Base-by-base conservation (phyloP, 1,140 invertebrate species). In the Calosoma granatense region DNA sequence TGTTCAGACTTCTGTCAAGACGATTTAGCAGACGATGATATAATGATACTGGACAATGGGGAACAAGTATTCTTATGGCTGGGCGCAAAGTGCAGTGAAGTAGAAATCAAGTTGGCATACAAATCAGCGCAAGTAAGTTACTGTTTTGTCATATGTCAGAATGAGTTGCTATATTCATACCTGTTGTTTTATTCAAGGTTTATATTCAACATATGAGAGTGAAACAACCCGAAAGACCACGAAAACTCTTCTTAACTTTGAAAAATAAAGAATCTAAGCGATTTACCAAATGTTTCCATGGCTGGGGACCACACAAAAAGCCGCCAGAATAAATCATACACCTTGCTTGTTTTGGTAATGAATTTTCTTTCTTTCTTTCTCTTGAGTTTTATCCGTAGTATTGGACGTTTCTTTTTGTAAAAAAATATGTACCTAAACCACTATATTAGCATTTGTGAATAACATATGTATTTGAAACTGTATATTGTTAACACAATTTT, bases 1-100 rank as follows among this genome's bases (percentile, higher is more conserved):
- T 99, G 97, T 76, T 92, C 94, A 1, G 97, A 99, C 76, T 99
- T 99, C 76, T 99, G 97, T 76, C 97, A 99, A 88, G 97, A 99
- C 74, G 97, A 99, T 77, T 77, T 99, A 63, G 95, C 96, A 22
- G 96, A 99, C 77, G 96, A 99, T 73, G 97, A 99, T 74, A 98
- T 99, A 11, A 99, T 99, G 97, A 94, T 99, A 59, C 75, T 99
- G 56, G 97, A 99, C 74, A 98, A 97, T 71, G 97, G 97, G 1
- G 87, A 94, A 67, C 90, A 97, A 74, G 93, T 99, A 41, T 99
- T 97, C 76, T 78, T 99, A 20, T 99, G 97, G 97, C 79, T 98
- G 51, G 97, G 97, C 6, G 84, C 92, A 54, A 86, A 88, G 63
- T 96, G 92, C 65, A 97, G 92, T 58, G 96, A 99, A 79, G 95